Evolutionary conservation across 2,888 invertebrate species (phyloP).

Genomic region (Ectemnius lituratus): DNA sequence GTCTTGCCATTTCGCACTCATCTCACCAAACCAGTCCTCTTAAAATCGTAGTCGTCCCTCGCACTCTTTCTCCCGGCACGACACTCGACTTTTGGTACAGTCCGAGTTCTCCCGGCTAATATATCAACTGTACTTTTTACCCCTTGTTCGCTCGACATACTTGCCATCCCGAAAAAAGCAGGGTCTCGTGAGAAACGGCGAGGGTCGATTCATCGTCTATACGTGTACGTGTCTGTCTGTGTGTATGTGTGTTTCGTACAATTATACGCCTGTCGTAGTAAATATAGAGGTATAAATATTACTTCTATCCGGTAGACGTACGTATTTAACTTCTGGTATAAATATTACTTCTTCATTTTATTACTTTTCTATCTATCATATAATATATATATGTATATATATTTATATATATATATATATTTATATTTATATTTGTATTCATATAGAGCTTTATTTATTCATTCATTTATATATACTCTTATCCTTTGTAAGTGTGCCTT

Average conservation of each 20-base stretch:
- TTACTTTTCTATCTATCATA: constrained; percentile 47
- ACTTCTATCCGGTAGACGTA: constrained; percentile 52
- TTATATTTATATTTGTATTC: constrained; percentile 3
- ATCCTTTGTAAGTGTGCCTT: constrained; percentile 37
- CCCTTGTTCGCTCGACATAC: no score
- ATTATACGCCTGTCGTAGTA: constrained; percentile 25
- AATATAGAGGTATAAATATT: constrained; percentile 66
- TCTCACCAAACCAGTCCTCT: constrained; percentile 1
- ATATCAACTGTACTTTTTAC: no score
- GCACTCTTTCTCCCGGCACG: neutral
- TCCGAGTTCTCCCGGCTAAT: no score
- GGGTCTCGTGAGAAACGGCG: constrained; percentile 24
- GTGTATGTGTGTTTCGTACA: no score
- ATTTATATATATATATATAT: neutral
- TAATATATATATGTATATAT: constrained; percentile 29
- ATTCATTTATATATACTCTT: constrained; percentile 22
- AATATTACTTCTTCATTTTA: constrained; percentile 57
- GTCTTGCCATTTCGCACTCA: constrained; percentile 11
- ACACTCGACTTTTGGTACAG: neutral
- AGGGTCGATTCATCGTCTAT: constrained; percentile 30
- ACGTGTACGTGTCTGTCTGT: neutral
- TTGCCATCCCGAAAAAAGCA: no score
- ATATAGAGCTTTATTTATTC: neutral
- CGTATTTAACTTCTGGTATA: constrained; percentile 59
- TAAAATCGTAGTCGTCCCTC: constrained; percentile 8